Evolutionary conservation across 1,140 invertebrate genomes (phyloP), one percentile per base, ranked within the genome.

Genomic region (Drosophila pachea): DNA sequence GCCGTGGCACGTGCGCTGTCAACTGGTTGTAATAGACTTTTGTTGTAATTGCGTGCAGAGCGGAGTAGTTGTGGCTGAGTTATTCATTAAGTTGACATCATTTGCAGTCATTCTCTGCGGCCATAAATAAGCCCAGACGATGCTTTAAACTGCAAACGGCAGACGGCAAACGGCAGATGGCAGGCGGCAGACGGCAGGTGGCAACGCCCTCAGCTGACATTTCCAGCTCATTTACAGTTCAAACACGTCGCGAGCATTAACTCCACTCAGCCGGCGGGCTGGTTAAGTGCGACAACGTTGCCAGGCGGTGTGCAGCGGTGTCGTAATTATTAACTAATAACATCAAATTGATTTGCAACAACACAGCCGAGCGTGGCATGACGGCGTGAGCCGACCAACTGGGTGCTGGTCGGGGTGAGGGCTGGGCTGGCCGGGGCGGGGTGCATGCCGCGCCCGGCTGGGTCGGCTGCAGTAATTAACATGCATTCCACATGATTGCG

Each of bases 311-410:
- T n/a, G 54, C 63, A 59, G 62, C 60, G 59, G 58, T 68, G 69
- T 66, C 52, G 76, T 86, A 86, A 86, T 86, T 86, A 86, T 86
- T 86, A 86, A 86, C 81, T 86, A 86, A 86, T 86, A 86, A 86
- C 76, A 86, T 86, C 70, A 86, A 86, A 86, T 86, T 86, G 81
- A 86, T 86, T 86, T 86, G 81, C 81, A 86, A 86, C 79, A 81
- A 81, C 81, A 84, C 68, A 48, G 54, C 32, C 29, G 36, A n/a
- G 5, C 32, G 9, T 9, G n/a, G 55, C 45, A 54, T 38, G 22
- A 22, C 22, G n/a, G n/a, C n/a, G n/a, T n/a, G 22, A 22, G 22
- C 22, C 22, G 22, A n/a, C n/a, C n/a, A n/a, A n/a, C n/a, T n/a
- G n/a, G n/a, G n/a, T n/a, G n/a, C n/a, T n/a, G n/a, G n/a, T n/a